Conservation (phyloP, 2,888 invertebrate species). For the Pammene fasciana region DNA sequence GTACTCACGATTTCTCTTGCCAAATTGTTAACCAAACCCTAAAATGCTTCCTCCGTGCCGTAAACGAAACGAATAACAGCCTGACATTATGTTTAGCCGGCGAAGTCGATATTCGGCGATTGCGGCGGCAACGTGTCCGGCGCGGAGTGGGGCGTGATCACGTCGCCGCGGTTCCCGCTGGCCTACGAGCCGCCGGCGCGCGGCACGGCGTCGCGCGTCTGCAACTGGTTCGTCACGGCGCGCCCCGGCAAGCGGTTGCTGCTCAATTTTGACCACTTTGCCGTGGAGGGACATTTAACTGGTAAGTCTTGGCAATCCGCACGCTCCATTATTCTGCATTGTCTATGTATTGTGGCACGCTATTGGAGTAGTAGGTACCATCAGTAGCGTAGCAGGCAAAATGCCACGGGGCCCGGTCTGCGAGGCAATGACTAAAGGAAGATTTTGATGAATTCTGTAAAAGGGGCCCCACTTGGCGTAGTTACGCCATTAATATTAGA, state of each 20-base stretch:
- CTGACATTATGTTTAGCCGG: conserved; percentile 70
- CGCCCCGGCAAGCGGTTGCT: conserved; percentile 93
- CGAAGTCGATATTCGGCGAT: conserved; percentile 94
- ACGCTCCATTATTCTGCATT: too few species aligned
- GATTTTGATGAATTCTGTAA: too few species aligned
- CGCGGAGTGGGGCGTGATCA: conserved; percentile 91
- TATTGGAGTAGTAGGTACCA: too few species aligned
- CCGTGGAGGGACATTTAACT: conserved; percentile 95
- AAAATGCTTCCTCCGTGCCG: too few species aligned
- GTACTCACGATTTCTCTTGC: too few species aligned
- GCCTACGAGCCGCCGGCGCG: conserved; percentile 93
- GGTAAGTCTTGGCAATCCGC: conserved; percentile 77
- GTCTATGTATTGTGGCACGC: too few species aligned
- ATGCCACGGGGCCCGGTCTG: too few species aligned
- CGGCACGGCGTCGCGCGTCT: conserved; percentile 92
- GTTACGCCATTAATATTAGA: not conserved
- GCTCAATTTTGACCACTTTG: conserved; percentile 95
- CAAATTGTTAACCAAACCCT: too few species aligned
- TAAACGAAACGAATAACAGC: too few species aligned
- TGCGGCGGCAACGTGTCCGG: conserved; percentile 96
- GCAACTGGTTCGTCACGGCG: conserved; percentile 98
- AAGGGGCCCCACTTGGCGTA: too few species aligned
- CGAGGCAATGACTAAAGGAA: too few species aligned
- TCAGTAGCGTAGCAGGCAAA: too few species aligned
- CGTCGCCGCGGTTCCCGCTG: conserved; percentile 95